Evolutionary conservation across 2,797 vertebrate genomes (phyloP).

Genomic region (Melopsittacus undulatus): DNA sequence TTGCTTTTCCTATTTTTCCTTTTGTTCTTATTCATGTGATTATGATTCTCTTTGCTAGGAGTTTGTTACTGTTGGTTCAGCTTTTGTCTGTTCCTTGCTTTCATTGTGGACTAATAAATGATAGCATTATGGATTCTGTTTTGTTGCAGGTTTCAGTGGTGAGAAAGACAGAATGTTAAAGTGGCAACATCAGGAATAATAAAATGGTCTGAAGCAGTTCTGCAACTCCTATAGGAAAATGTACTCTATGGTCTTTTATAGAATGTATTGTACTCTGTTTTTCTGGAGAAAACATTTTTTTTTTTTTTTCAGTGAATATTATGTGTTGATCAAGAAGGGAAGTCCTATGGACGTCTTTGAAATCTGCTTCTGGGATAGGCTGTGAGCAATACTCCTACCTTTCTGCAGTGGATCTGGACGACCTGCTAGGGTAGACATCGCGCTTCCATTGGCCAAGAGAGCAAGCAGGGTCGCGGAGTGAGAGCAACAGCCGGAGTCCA

Average conservation of each 20-base stretch:
- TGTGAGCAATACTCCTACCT: not conserved
- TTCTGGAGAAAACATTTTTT: not conserved
- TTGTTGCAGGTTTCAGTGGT: not conserved
- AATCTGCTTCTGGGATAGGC: accelerated
- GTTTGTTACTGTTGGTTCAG: not conserved
- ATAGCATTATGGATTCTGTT: not conserved
- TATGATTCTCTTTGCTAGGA: not conserved
- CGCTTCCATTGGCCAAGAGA: not conserved
- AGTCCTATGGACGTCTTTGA: not conserved
- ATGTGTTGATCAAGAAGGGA: not conserved
- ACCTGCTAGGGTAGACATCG: accelerated
- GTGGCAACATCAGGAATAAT: accelerated
- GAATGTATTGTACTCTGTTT: not conserved
- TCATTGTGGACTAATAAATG: not conserved
- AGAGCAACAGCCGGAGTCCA: accelerated
- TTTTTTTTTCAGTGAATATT: not conserved
- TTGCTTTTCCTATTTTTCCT: not conserved
- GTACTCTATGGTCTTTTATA: not conserved
- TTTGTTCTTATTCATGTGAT: not conserved
- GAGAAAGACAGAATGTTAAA: not conserved
- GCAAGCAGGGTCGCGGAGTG: accelerated
- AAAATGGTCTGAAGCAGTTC: not conserved
- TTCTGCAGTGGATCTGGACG: not conserved
- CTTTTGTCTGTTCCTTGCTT: not conserved
- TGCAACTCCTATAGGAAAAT: not conserved